Evolutionary conservation across 2,888 invertebrate genomes (phyloP).

Genomic region (Ennomos fuscantarius): DNA sequence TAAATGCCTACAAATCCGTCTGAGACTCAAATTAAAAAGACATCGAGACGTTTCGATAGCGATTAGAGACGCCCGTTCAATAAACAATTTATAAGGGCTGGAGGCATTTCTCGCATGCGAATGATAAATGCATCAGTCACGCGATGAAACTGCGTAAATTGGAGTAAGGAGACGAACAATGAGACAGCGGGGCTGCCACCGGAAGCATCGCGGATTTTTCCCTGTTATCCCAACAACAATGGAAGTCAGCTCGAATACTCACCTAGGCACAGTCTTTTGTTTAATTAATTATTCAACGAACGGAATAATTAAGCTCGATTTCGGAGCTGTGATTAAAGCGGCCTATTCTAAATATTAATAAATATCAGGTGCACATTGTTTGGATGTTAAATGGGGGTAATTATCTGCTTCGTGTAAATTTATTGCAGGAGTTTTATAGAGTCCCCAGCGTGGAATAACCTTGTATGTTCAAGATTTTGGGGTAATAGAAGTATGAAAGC

Average conservation of each 20-base stretch:
- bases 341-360: constrained; percentile 67
- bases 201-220: constrained; percentile 77
- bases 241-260: constrained; percentile 65
- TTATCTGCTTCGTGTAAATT: constrained; percentile 61
- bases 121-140: constrained; percentile 76
- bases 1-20: constrained; percentile 80
- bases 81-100: constrained; percentile 75
- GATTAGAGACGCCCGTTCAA: constrained; percentile 78
- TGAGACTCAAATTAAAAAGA: constrained; percentile 76
- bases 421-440: constrained; percentile 57
- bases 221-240: constrained; percentile 73
- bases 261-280: constrained; percentile 74
- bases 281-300: constrained; percentile 78
- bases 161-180: constrained; percentile 69
- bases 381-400: constrained; percentile 64
- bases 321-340: constrained; percentile 67
- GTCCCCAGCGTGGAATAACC: constrained; percentile 49
- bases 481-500: constrained; percentile 44
- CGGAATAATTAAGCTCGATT: constrained; percentile 76
- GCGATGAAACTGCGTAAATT: constrained; percentile 71
- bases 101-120: constrained; percentile 65
- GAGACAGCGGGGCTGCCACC: constrained; percentile 57
- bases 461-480: constrained; percentile 52
- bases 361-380: constrained; percentile 68
- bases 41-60: constrained; percentile 66